phyloP scores from a whole-genome alignment of 37 sponge, comb jelly and placozoan genomes.

The Beroe ovata region DNA sequence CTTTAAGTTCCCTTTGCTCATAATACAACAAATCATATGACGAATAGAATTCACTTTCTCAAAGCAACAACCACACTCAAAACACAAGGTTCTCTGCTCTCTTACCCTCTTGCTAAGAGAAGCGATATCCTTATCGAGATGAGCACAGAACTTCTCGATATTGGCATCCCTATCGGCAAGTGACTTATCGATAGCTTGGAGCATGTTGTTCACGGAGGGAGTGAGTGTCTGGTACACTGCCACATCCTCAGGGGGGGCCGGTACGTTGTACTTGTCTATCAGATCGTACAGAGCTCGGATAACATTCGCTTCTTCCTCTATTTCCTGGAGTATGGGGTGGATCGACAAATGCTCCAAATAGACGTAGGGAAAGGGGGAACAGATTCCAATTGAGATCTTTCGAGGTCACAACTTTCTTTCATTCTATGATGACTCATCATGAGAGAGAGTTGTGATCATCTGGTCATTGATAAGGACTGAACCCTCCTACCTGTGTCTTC shows the following conservation, averaged over 20 bases:
- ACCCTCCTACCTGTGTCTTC: constrained; percentile 65
- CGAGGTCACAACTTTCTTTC: too few relatives aligned
- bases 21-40: too few relatives aligned
- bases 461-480: too few relatives aligned
- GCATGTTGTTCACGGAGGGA: constrained; percentile 78
- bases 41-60: too few relatives aligned
- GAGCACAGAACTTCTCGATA: constrained; percentile 82
- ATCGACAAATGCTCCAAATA: too few relatives aligned
- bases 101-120: constrained; percentile 76
- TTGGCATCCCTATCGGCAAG: constrained; percentile 87
- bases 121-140: constrained; percentile 89
- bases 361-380: too few relatives aligned
- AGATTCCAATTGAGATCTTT: too few relatives aligned
- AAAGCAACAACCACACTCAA: too few relatives aligned
- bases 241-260: constrained; percentile 87
- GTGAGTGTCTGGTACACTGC: constrained; percentile 89
- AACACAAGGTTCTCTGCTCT: too few relatives aligned
- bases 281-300: constrained; percentile 89
- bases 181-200: constrained; percentile 84
- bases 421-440: too few relatives aligned
- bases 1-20: too few relatives aligned
- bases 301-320: constrained; percentile 79
- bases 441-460: too few relatives aligned
- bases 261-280: constrained; percentile 88
- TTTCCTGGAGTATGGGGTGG: constrained; percentile 53